Base-by-base conservation (phyloP, 1,140 invertebrate species). In the Xylocopa sonorina region DNA sequence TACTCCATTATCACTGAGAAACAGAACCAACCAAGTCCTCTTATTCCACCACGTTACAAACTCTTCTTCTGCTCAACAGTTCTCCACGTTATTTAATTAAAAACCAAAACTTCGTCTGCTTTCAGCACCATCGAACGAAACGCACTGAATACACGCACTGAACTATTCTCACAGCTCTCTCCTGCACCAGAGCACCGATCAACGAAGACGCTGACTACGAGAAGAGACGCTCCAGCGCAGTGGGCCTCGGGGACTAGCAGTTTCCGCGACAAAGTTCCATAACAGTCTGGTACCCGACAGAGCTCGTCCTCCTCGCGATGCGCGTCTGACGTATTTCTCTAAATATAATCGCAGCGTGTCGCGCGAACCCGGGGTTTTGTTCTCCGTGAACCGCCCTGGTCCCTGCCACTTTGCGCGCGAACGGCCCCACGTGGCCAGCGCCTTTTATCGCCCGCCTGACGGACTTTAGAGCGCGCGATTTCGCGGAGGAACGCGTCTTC, bases 341-440 rank as follows among this genome's bases (percentile, higher is more conserved):
- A 87, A 87, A 87, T 87, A 84, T 87, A 87, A 87, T 79, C 83
- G 53, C 50, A 77, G 66, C 66, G 55, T 83, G 41, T 83, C 85
- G 77, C 84, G 78, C 85, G 53, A 55, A 38, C 12, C 21, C 4
- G 57, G 27, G 10, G 48, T 27, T 62, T 51, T 50, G 48, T 27
- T 62, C 55, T 50, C 43, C 43, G 64, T 51, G 29, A 81, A 71
- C n/a, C 58, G 34, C 10, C 29, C 46, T n/a, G n/a, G 64, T 80
- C 57, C 6, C 32, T 46, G 32, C 60, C 66, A 71, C 64, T 43
- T 80, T 72, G 51, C 71, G 21, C 38, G 24, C 50, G 3, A 24
- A 38, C 41, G n/a, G 9, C 41, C 3, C 67, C 75, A 78, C 66
- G 66, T 78, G 75, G 27, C 67, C 3, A 38, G 7, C 1, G 58